Percentiles rank a stretch among this genome's conserved stretches.
Conservation (phyloP, 2,888 invertebrate genomes). For the Thera obeliscata region DNA sequence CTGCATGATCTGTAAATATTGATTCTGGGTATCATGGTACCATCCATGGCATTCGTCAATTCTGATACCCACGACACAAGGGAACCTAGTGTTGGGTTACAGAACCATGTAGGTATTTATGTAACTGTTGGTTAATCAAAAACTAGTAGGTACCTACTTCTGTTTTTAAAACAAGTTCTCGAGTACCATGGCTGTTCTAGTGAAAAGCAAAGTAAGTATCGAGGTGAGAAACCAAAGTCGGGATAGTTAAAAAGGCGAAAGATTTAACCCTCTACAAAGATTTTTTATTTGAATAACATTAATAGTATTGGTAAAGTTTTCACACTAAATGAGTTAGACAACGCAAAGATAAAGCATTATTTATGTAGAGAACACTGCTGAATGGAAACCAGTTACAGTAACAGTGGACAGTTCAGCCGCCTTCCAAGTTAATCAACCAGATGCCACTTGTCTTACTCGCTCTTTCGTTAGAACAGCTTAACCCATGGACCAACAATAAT, state of each 20-base stretch:
- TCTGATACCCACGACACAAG: neutral
- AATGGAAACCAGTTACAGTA: conserved; percentile 15
- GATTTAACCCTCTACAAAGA: neutral
- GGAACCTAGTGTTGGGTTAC: neutral
- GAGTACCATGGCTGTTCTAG: conserved; percentile 23
- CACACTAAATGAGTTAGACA: conserved; percentile 12
- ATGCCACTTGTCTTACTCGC: conserved; percentile 19
- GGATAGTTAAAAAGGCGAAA: conserved; percentile 8
- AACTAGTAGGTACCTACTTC: neutral
- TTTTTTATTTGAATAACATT: neutral
- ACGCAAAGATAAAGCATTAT: conserved; percentile 10
- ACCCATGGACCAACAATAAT: too few species aligned
- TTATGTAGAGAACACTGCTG: conserved; percentile 13
- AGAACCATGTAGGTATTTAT: neutral
- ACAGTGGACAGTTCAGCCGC: conserved; percentile 7
- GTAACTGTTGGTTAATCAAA: neutral
- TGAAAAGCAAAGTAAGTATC: conserved; percentile 28
- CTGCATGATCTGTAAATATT: neutral
- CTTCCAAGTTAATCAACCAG: neutral
- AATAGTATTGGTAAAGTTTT: conserved; percentile 29
- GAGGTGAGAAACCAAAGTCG: neutral
- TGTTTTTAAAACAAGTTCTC: too few species aligned
- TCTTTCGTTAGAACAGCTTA: conserved; percentile 29
- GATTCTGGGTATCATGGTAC: neutral
- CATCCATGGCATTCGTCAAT: neutral